Base-by-base conservation (phyloP, 1,140 invertebrate genomes). In the Caligus rogercresseyi region DNA sequence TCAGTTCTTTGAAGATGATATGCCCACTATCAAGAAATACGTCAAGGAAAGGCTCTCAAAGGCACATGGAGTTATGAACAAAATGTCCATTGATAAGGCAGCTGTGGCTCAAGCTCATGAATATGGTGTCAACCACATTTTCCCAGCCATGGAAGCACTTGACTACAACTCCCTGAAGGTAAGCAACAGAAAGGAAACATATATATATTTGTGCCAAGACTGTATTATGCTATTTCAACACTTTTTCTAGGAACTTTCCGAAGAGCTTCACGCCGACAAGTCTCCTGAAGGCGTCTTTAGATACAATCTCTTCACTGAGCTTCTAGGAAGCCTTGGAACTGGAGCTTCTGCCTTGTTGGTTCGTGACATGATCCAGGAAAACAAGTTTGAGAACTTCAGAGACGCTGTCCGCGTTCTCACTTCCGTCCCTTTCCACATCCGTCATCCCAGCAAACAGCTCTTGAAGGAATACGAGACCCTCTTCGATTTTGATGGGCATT, bases 161-260 rank as follows among this genome's bases (percentile, higher is more conserved):
- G 51, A 62, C 25, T 62, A 62, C 16, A 24, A 62, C 4, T 51
- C n/a, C n/a, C n/a, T n/a, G n/a, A n/a, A n/a, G n/a, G n/a, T n/a
- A n/a, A n/a, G n/a, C n/a, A n/a, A n/a, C n/a, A n/a, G n/a, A n/a
- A n/a, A n/a, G n/a, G n/a, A 51, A 16, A 51, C 13, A 14, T 51
- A 14, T 51, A 16, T 51, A 51, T n/a, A 51, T 51, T 13, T 13
- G n/a, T 51, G 13, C 43, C 13, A 13, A 51, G n/a, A 14, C 43
- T 13, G 13, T n/a, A 51, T n/a, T n/a, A 51, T 51, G 13, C n/a
- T 51, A 14, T 51, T 51, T n/a, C n/a, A 51, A 14, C 43, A 14
- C 43, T 51, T 51, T 13, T 51, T 51, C 13, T n/a, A 51, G 43
- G 20, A 57, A 20, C 21, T 23, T 57, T 16, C 16, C 43, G 31